These are phyloP conservation scores for Amblyornis subalaris DNA, from an alignment of 2,113 vertebrate species.

Conservation along the genomic window DNA sequence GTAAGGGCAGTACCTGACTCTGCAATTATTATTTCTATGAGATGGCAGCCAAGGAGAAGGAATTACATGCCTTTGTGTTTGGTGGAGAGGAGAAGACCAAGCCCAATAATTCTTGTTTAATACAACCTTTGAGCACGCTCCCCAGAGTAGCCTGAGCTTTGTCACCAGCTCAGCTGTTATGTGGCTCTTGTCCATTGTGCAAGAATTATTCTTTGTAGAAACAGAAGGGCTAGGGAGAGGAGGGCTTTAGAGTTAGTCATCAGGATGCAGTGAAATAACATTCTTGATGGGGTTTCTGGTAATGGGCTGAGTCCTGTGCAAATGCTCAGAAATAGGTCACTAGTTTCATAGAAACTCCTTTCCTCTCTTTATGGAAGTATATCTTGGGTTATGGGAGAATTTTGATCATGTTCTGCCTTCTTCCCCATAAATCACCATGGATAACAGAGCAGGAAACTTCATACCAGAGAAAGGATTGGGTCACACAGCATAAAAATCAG, in stretches of 20 bases:
- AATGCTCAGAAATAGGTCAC: not conserved
- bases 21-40: not conserved
- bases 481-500: not conserved
- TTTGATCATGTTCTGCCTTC: fast-evolving
- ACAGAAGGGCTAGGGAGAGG: not conserved
- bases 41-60: not conserved
- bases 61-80: not conserved
- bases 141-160: not conserved
- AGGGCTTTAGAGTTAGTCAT: not conserved
- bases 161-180: not conserved
- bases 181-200: not conserved
- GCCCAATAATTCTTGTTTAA: not conserved
- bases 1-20: not conserved
- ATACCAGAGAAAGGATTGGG: not conserved
- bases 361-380: not conserved
- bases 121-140: fast-evolving
- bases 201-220: not conserved
- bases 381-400: not conserved
- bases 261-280: not conserved
- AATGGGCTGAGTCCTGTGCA: not conserved
- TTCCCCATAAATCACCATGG: not conserved
- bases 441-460: not conserved
- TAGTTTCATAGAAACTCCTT: not conserved
- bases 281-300: not conserved
- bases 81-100: not conserved